Evolutionary conservation across 2,113 vertebrate species (phyloP).

Genomic region (Calyptomena viridis): DNA sequence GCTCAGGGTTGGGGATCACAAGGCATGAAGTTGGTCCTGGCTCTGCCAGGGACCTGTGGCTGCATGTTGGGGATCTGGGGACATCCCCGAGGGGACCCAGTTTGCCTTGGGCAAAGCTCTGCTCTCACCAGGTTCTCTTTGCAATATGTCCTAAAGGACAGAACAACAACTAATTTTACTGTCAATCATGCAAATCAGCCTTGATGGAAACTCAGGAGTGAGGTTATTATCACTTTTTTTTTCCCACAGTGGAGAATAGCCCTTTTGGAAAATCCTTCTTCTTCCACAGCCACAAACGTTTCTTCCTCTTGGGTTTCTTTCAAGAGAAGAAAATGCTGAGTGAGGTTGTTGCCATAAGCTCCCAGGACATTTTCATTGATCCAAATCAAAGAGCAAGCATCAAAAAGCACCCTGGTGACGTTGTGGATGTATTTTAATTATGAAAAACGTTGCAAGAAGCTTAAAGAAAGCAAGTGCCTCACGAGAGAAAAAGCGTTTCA

Average conservation of each 20-base stretch:
- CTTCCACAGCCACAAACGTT: background rate
- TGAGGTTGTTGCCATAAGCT: background rate
- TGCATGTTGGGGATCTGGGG: fast-evolving
- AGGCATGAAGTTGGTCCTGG: fast-evolving
- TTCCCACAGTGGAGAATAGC: background rate
- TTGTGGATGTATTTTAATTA: slow-evolving; percentile 1
- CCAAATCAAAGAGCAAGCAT: background rate
- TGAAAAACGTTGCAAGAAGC: background rate
- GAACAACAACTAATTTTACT: background rate
- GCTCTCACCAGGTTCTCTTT: background rate
- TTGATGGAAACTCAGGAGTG: background rate
- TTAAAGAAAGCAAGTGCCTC: background rate
- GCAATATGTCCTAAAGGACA: background rate
- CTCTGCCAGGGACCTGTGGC: background rate
- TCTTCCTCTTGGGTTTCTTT: slow-evolving; percentile 1
- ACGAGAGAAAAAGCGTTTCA: background rate
- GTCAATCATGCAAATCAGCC: background rate
- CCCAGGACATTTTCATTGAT: slow-evolving; percentile 50
- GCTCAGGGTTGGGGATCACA: fast-evolving
- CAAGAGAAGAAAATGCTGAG: slow-evolving; percentile 21
- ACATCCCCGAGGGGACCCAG: fast-evolving
- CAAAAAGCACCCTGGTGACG: background rate
- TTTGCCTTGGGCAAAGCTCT: background rate
- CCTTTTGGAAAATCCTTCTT: background rate
- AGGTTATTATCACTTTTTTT: background rate